These are phyloP conservation scores for Drosophila tani DNA, from an alignment of 1,140 invertebrate genomes.

Conservation along the genomic window DNA sequence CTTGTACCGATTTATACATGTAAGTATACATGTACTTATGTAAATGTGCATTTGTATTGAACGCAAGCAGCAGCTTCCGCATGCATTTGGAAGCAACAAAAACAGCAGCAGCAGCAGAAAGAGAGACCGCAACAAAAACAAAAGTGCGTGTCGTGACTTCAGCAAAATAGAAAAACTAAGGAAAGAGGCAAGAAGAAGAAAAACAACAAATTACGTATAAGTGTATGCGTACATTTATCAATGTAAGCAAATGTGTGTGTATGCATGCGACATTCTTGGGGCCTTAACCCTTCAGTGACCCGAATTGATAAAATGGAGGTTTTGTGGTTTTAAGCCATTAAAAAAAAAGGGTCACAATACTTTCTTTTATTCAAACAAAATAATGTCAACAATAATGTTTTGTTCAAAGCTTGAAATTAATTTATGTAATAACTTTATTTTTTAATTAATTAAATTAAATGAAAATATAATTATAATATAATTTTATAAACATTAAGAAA, in stretches of 20 bases:
- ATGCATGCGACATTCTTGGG: constrained; percentile 11
- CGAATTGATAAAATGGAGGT: constrained; percentile 16
- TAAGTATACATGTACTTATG: constrained; percentile 7
- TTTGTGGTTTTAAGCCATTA: constrained; percentile 5
- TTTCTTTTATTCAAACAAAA: too few relatives aligned
- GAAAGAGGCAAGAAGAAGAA: constrained; percentile 16
- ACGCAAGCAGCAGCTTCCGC: constrained; percentile 63
- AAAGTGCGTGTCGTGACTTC: constrained; percentile 46
- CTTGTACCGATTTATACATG: constrained; percentile 28
- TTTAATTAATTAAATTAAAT: too few relatives aligned
- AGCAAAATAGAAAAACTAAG: constrained; percentile 33
- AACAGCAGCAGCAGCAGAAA: constrained; percentile 27
- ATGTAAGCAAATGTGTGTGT: background rate
- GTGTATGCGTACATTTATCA: constrained; percentile 15
- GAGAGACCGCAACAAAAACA: constrained; percentile 13
- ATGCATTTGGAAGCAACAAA: constrained; percentile 67
- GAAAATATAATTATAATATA: too few relatives aligned
- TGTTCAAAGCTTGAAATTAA: too few relatives aligned
- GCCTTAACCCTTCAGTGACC: constrained; percentile 38
- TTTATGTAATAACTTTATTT: too few relatives aligned
- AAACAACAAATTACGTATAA: constrained; percentile 24
- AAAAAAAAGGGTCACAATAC: background rate
- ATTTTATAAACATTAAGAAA: constrained; percentile 8
- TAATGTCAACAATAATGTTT: too few relatives aligned
- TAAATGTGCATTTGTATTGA: constrained; percentile 48